A percentile compares a stretch with the other conserved stretches of the same genome.
Evolutionary conservation across 1,140 invertebrate species (phyloP).

Genomic region (Trichonephila clavipes): DNA sequence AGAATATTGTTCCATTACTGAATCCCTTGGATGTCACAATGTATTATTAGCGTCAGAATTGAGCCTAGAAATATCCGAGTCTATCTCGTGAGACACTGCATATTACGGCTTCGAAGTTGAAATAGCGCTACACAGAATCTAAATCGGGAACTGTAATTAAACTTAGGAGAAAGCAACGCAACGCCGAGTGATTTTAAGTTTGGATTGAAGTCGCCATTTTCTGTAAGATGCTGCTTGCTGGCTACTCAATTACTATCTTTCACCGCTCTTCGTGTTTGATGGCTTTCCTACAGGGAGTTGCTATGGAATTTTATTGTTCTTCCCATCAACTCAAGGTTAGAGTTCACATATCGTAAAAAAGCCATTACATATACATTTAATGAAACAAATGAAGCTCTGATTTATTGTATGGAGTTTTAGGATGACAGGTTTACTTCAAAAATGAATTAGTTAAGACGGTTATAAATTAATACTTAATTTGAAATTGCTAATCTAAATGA

Average conservation of each 20-base stretch:
- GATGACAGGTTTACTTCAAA: not conserved
- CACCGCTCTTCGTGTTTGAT: not conserved
- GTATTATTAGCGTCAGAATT: too few relatives aligned
- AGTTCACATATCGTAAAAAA: not conserved
- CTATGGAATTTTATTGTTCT: conserved; percentile 28
- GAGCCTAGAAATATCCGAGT: too few relatives aligned
- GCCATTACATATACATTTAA: not conserved
- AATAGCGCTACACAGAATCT: not conserved
- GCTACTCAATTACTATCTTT: conserved; percentile 5
- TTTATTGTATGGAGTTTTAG: not conserved
- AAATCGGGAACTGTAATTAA: not conserved
- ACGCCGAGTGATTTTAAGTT: not conserved
- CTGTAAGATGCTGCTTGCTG: not conserved
- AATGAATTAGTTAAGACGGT: not conserved
- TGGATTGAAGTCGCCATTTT: not conserved
- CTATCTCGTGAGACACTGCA: not conserved
- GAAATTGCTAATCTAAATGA: not conserved
- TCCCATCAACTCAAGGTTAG: not conserved
- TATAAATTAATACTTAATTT: not conserved
- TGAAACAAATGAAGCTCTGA: not conserved
- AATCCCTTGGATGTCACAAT: not conserved
- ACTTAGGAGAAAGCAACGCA: not conserved
- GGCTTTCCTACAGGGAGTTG: not conserved
- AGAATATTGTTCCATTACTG: not conserved
- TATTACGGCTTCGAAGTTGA: not conserved